Conservation (phyloP, 2,888 invertebrate genomes). For the Campopleginae sp. region DNA sequence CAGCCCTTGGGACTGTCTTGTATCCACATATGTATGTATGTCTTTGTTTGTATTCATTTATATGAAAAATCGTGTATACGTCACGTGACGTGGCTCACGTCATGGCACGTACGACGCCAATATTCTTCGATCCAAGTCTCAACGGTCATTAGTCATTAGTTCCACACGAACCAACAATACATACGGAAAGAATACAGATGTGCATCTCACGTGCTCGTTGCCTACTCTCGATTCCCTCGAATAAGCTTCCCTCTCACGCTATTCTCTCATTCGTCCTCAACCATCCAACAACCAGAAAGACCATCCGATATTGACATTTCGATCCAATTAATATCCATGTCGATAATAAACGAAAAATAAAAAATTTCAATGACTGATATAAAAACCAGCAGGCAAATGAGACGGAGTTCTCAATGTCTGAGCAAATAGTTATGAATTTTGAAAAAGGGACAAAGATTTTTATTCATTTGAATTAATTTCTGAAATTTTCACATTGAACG, state of each 20-base stretch:
- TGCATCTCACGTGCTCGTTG: conserved; percentile 30
- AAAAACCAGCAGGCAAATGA: no score
- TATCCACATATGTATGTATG: conserved; percentile 17
- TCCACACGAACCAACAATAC: conserved; percentile 24
- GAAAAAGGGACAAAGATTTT: background rate
- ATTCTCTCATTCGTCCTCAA: conserved; percentile 2
- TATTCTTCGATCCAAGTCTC: conserved; percentile 79
- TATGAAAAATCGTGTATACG: conserved; percentile 70
- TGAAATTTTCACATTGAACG: background rate
- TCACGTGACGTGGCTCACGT: conserved; percentile 35
- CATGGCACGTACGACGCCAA: conserved; percentile 78
- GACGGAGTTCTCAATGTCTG: no score
- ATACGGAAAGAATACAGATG: conserved; percentile 13
- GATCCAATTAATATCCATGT: background rate
- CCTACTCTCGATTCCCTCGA: conserved; percentile 17
- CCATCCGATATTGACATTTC: background rate
- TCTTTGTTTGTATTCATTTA: conserved; percentile 79
- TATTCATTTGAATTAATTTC: background rate
- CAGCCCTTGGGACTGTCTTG: conserved; percentile 76
- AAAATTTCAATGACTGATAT: no score
- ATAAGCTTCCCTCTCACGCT: background rate
- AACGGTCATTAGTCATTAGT: conserved; percentile 79
- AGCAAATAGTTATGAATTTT: background rate
- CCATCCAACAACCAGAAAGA: background rate
- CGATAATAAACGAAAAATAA: background rate